Evolutionary conservation across 2,797 vertebrate species (phyloP).

Genomic region (Enteromius paludinosus): DNA sequence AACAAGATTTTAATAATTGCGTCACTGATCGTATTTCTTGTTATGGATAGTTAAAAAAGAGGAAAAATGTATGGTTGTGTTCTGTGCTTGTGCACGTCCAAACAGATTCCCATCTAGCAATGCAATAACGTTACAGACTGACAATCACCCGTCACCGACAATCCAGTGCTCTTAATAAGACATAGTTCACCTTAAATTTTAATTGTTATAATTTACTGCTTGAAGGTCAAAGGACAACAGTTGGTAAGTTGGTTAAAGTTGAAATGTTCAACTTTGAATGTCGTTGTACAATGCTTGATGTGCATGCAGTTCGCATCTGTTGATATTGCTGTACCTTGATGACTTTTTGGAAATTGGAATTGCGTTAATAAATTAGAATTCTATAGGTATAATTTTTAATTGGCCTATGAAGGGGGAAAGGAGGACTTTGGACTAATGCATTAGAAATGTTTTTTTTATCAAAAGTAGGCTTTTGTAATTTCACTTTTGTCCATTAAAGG

Average conservation of each 20-base stretch:
- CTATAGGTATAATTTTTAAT: background rate
- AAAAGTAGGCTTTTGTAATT: background rate
- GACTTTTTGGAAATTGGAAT: background rate
- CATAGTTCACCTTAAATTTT: background rate
- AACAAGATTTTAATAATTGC: background rate
- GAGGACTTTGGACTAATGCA: background rate
- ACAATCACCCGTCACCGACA: background rate
- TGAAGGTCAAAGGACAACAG: background rate
- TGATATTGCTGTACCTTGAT: background rate
- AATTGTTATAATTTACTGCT: background rate
- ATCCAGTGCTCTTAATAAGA: background rate
- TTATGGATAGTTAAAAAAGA: background rate
- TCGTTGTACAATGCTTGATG: background rate
- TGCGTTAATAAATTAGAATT: background rate
- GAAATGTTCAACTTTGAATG: background rate
- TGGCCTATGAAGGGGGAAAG: background rate
- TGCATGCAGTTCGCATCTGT: background rate
- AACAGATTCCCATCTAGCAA: background rate
- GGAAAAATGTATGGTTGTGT: constrained; percentile 9
- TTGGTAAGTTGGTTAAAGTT: background rate
- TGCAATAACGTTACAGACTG: background rate
- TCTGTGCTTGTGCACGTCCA: background rate
- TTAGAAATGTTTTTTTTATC: background rate
- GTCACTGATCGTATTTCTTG: background rate
- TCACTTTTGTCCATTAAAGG: background rate